Base-by-base conservation (phyloP, 1,140 invertebrate species). In the Leptestheria dahalacensis region DNA sequence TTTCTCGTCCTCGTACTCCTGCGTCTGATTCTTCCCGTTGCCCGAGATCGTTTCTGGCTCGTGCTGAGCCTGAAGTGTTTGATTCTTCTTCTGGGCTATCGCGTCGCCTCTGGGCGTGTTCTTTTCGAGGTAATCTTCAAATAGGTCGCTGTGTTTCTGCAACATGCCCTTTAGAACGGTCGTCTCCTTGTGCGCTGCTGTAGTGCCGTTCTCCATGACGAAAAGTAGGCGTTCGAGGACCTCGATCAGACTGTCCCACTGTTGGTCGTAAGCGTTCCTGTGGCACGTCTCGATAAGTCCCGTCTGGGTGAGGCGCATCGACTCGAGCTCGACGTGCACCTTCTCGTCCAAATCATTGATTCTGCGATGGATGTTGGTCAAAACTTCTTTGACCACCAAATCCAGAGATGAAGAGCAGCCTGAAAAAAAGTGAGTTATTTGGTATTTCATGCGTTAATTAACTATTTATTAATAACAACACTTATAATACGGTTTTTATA, bases 101-200 rank as follows among this genome's bases (percentile, higher is more conserved):
- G 6, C 33, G 33, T 41, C 15, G 33, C 6, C 15, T 41, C 6
- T 6, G 33, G 33, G 6, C 33, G 33, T 9, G 15, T 15, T 41
- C 15, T 15, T 41, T 41, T 41, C 33, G 6, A 41, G 6, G 15
- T 9, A 41, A 15, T 41, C 15, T 41, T 41, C 33, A 6, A 66
- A 51, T 50, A 63, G 63, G 23, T 53, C 49, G 33, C 67, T 62
- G 55, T 66, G 66, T 18, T 59, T 52, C 59, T 69, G 68, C 0
- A 69, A 20, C 21, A 63, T 48, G 50, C 64, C 66, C 64, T 75
- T 70, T 50, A 75, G 71, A 52, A 68, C 71, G 62, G 72, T 69
- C 29, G 75, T 60, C 61, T 73, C 70, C 28, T 71, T 69, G 61
- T 74, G 74, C 60, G 72, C 72, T 23, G 69, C 65, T 20, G 66